These are phyloP conservation scores for Bombus sibiricus DNA, from an alignment of 1,140 invertebrate species.

Conservation along the genomic window DNA sequence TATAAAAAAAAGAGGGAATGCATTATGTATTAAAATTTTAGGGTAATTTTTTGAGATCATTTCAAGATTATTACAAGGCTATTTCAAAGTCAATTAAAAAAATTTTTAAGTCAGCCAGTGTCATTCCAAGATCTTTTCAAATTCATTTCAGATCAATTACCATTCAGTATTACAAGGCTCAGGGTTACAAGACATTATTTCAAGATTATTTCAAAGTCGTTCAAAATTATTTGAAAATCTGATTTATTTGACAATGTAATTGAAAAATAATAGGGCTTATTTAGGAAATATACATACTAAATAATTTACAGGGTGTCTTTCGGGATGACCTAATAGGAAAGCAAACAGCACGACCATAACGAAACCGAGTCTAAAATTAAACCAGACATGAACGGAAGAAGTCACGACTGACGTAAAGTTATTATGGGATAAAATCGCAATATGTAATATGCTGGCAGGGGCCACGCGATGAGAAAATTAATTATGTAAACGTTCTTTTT, in stretches of 20 bases:
- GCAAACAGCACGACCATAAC: neutral
- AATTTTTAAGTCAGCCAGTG: no score
- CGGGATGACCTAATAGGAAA: neutral
- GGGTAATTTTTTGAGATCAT: neutral
- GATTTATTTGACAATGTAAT: neutral
- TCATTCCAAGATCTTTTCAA: no score
- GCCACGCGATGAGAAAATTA: constrained; percentile 10
- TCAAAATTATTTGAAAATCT: neutral
- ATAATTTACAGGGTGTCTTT: neutral
- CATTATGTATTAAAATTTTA: neutral
- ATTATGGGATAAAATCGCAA: constrained; percentile 30
- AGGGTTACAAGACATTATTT: neutral
- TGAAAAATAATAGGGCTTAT: neutral
- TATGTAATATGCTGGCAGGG: neutral
- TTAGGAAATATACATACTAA: neutral
- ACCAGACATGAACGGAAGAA: neutral
- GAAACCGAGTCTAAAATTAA: neutral
- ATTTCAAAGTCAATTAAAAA: neutral
- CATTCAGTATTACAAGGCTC: no score
- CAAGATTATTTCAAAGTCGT: neutral
- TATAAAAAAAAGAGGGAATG: neutral
- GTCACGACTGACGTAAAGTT: neutral
- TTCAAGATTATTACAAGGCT: neutral
- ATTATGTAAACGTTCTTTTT: constrained; percentile 18
- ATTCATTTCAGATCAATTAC: no score